Conservation (phyloP, 2,888 invertebrate species). For the Geotrupes spiniger region DNA sequence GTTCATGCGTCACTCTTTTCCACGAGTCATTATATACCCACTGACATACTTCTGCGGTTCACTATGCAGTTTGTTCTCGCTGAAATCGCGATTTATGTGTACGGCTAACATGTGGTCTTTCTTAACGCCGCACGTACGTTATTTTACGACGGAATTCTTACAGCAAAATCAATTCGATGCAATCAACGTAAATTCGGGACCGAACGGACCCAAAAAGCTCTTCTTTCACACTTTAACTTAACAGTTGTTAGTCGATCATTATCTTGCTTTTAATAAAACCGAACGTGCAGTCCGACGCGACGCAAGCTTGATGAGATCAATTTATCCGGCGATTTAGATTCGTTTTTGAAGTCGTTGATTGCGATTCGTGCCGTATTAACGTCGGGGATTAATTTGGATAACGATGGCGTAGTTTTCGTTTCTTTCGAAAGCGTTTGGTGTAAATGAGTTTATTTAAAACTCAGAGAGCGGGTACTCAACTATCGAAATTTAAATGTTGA, state of each 20-base stretch:
- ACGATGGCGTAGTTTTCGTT: neutral
- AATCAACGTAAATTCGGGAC: neutral
- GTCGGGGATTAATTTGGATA: neutral
- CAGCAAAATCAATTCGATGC: neutral
- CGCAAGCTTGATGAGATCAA: slow-evolving; percentile 27
- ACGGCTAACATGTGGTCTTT: neutral
- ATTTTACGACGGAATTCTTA: slow-evolving; percentile 1
- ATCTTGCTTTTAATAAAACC: slow-evolving; percentile 26
- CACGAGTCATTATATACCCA: neutral
- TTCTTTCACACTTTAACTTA: slow-evolving; percentile 2
- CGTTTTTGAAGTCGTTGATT: slow-evolving; percentile 1
- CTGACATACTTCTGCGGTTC: no score
- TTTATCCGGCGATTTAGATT: slow-evolving; percentile 12
- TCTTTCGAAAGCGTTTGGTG: no score
- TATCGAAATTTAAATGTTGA: no score
- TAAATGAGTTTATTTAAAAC: no score
- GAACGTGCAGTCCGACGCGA: slow-evolving; percentile 18
- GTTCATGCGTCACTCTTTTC: neutral
- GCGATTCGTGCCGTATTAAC: slow-evolving; percentile 1
- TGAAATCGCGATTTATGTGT: neutral
- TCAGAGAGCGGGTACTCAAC: no score
- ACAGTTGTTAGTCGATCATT: slow-evolving; percentile 22
- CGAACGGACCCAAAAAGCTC: neutral
- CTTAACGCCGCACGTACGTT: neutral
- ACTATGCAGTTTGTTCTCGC: neutral